Conservation (phyloP, 30 jellyfish, hydroid and myxozoan genomes). For the Phacellophora camtschatica region DNA sequence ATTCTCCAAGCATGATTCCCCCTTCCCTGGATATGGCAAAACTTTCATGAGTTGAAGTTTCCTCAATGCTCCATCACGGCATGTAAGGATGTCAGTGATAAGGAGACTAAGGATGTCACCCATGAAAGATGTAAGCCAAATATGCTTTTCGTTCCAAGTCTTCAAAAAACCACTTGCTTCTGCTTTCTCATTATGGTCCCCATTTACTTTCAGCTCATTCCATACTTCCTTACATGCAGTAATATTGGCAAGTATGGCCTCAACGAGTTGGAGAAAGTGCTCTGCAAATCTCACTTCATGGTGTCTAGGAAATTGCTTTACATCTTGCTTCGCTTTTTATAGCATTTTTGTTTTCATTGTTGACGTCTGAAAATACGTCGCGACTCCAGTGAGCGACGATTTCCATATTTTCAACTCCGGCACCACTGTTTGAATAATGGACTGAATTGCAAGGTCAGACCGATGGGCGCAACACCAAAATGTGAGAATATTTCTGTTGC, state of each 20-base stretch:
- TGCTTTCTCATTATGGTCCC: slow-evolving; percentile 31
- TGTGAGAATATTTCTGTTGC: slow-evolving; percentile 19
- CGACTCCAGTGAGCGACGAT: slow-evolving; percentile 36
- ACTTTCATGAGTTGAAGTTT: neutral
- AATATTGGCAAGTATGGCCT: slow-evolving; percentile 29
- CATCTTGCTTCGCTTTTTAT: neutral
- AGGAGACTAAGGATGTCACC: slow-evolving; percentile 17
- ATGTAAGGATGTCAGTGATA: neutral
- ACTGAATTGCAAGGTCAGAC: slow-evolving; percentile 51
- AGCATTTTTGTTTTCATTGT: slow-evolving; percentile 17
- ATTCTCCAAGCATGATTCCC: neutral
- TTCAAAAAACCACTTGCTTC: slow-evolving; percentile 28
- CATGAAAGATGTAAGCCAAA: slow-evolving; percentile 44
- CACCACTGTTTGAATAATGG: slow-evolving; percentile 43
- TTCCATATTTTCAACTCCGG: slow-evolving; percentile 40
- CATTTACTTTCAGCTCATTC: neutral
- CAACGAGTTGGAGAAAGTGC: slow-evolving; percentile 47
- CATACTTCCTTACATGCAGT: slow-evolving; percentile 37
- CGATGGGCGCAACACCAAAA: slow-evolving; percentile 53
- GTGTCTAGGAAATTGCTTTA: slow-evolving; percentile 39
- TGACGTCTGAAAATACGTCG: slow-evolving; percentile 27
- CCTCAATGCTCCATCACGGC: neutral
- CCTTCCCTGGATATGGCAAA: neutral
- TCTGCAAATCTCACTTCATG: slow-evolving; percentile 47
- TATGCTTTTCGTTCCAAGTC: slow-evolving; percentile 27